Evolutionary conservation across 1,140 invertebrate genomes (phyloP), one percentile per base, ranked within the genome.

Genomic region (Camponotus floridanus): DNA sequence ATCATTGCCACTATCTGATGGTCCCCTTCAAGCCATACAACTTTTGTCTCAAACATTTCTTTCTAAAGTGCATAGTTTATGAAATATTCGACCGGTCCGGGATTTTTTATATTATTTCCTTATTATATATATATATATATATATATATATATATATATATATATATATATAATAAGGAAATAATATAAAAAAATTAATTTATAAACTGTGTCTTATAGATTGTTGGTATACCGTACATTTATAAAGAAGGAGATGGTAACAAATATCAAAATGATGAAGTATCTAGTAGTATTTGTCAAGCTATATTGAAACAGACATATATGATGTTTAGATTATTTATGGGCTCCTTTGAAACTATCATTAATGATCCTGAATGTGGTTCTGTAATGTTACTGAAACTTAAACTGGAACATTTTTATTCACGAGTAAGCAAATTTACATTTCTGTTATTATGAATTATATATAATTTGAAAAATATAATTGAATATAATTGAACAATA

Each of bases 271-370:
- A 97, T 74, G 97, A 98, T 81, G 97, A 98, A 93, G 96, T 98
- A 0, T 97, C 98, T 83, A 97, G 98, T 94, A 96, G 96, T 88
- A 96, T 98, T 71, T 98, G 97, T 94, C 96, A 97, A 89, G 95
- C 97, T 33, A 95, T 98, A 55, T 94, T 98, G 1, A 96, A 96
- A 89, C 97, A 97, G 92, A 95, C 97, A 26, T 98, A 98, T 92
- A 94, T 96, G 76, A 97, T 97, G 95, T 98, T 98, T 92, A 95
- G 97, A 92, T 92, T 98, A 51, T 97, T 97, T 91, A 96, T 97
- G 95, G 97, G 97, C 11, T 97, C 96, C n/a, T 97, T 98, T 88
- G 90, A 95, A 62, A 94, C 93, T 36, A 96, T 97, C 80, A 92
- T 97, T 36, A 95, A 95, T 81, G 95, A 95, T 51, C 94, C 95